Evolutionary conservation across 2,888 invertebrate species (phyloP), one percentile per base, ranked within the genome.

Genomic region (Nemoura dubitans): DNA sequence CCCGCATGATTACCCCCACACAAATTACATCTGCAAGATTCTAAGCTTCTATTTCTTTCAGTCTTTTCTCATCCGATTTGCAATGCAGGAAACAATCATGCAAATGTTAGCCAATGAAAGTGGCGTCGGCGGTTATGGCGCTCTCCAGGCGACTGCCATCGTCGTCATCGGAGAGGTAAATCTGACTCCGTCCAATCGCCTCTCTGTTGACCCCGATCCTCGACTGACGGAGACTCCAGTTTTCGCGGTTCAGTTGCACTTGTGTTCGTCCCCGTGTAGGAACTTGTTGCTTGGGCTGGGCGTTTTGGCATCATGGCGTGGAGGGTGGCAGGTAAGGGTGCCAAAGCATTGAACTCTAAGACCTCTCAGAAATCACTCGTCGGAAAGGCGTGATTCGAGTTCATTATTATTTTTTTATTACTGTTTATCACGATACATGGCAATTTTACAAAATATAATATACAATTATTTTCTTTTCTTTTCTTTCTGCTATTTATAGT

Each of bases 71-170:
- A 59, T 59, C 21, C 59, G 59, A 59, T 59, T 7, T 21, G 59
- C 21, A 59, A 59, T 59, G 16, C 59, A 59, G 59, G 59, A 59
- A 59, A 59, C 59, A 59, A 59, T 59, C 59, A 59, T 59, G 59
- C 59, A 59, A 59, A 59, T 59, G 59, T 59, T 59, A 59, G 1
- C 59, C 59, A 59, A 59, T 59, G 59, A 59, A 59, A 59, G 59
- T 59, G 59, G 59, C 59, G 59, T 59, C 59, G 59, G 10, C 59
- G 21, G 59, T 59, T 59, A 7, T 59, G 6, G 59, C 59, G 59
- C 16, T 59, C 59, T 59, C 59, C 21, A 59, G 59, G 59, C 59
- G 59, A 59, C 6, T 21, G 16, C 2, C 59, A 14, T 10, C 10
- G 59, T 10, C 10, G 59, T 1, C 10, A 14, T 21, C 59, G 59